Evolutionary conservation across 1,140 invertebrate genomes (phyloP).

Genomic region (Maconellicoccus hirsutus): DNA sequence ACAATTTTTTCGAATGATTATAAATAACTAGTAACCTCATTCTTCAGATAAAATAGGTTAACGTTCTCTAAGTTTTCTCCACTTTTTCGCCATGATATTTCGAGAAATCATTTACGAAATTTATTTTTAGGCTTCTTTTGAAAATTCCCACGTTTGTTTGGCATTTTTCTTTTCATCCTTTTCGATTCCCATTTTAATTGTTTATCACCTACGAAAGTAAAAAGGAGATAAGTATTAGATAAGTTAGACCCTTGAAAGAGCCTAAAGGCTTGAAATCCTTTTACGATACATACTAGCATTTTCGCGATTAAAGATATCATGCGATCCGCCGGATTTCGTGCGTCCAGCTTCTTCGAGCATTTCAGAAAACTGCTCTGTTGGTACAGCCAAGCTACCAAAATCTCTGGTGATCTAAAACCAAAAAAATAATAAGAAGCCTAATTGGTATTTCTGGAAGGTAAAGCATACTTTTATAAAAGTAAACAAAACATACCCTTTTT

Average conservation of each 20-base stretch:
- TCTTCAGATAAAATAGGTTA: too few species aligned
- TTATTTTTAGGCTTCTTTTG: too few species aligned
- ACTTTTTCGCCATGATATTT: too few species aligned
- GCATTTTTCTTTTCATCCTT: background rate
- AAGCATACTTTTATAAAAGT: constrained; percentile 27
- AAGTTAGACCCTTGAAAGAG: background rate
- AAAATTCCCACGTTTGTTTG: background rate
- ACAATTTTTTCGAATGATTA: too few species aligned
- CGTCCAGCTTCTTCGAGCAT: constrained; percentile 53
- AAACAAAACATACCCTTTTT: constrained; percentile 31
- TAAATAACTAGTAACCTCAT: too few species aligned
- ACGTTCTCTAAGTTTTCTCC: too few species aligned
- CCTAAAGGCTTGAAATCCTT: background rate
- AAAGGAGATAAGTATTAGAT: background rate
- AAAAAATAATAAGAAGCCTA: constrained; percentile 23
- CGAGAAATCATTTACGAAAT: too few species aligned
- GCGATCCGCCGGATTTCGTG: constrained; percentile 24
- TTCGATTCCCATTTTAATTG: constrained; percentile 13
- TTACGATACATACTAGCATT: constrained; percentile 22
- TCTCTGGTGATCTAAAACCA: constrained; percentile 36
- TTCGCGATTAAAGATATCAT: constrained; percentile 24
- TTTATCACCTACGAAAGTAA: background rate
- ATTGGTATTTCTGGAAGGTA: background rate
- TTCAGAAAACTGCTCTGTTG: constrained; percentile 59
- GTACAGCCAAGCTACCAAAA: constrained; percentile 43